These are phyloP conservation scores for Sebastolobus alascanus DNA, from an alignment of 2,797 vertebrate genomes.

Conservation along the genomic window DNA sequence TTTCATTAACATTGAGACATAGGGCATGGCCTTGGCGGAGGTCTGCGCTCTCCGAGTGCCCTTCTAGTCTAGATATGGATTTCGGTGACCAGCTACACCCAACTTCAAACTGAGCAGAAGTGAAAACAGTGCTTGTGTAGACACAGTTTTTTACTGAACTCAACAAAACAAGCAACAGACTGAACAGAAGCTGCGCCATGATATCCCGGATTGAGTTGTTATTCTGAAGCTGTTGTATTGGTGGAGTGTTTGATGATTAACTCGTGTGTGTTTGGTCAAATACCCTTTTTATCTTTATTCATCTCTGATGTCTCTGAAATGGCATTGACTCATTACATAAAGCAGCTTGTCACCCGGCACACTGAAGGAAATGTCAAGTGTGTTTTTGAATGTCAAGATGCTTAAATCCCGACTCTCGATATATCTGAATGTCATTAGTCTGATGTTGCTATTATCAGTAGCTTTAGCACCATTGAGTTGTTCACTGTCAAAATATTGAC, in stretches of 20 bases:
- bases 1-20: background rate
- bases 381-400: conserved; percentile 54
- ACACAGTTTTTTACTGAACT: background rate
- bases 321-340: conserved; percentile 32
- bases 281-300: conserved; percentile 12
- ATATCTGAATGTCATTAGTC: conserved; percentile 31
- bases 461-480: conserved; percentile 17
- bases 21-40: background rate
- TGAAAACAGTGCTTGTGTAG: background rate
- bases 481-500: conserved; percentile 15
- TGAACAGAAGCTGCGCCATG: background rate
- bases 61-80: background rate
- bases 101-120: background rate
- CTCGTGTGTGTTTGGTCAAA: conserved; percentile 12
- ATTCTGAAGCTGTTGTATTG: background rate
- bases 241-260: conserved; percentile 2
- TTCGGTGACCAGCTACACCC: background rate
- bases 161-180: background rate
- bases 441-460: conserved; percentile 29
- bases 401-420: conserved; percentile 45
- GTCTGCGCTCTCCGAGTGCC: background rate
- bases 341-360: conserved; percentile 28
- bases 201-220: background rate
- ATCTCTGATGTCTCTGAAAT: conserved; percentile 26
- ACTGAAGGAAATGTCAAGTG: conserved; percentile 60